Base-by-base conservation (phyloP, 2,888 invertebrate species). In the Atrina japonica region DNA sequence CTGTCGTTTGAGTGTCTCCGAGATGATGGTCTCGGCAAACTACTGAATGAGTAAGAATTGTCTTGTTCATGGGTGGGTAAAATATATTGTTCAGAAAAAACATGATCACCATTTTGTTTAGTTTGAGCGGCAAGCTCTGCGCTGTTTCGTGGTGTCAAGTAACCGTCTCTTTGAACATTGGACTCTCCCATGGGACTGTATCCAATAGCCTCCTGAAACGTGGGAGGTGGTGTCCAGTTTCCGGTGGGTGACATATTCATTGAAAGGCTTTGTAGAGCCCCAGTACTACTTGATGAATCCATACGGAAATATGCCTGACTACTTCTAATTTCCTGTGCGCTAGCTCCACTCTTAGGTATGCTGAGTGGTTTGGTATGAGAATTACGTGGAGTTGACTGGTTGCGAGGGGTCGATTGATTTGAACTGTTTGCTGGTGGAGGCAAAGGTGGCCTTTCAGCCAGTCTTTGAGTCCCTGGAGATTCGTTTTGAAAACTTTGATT, bases 391-490 rank as follows among this genome's bases (percentile, higher is more conserved):
- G 41, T 58, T 64, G 23, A 53, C 63, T 25, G 58, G 35, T 11
- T 64, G 35, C 7, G 73, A 65, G 16, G 35, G 18, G 49, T 16
- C n/a, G 61, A 61, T 14, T 27, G 25, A 7, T 21, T n/a, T 7
- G 49, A 30, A 29, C 18, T 23, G 23, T 23, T n/a, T 23, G 66
- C 29, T 2, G 75, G 77, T 27, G 81, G 80, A 3, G 81, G 81
- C 14, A 76, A 71, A 7, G 83, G 84, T 30, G 82, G 81, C 27
- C 82, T 64, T n/a, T 75, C 75, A 9, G 77, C 69, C 21, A 82
- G 29, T 56, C 66, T 73, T 2, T 69, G 47, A 72, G 75, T 49
- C 61, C 73, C 56, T 60, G 70, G 60, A 58, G 58, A 49, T 74
- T 49, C n/a, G 14, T 53, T 49, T 14, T 60, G 60, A 47, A 55